Percentiles rank a stretch among this genome's conserved stretches.
Conservation (phyloP, 53 echinoderm and acorn worm genomes). For the Echinometra lucunter region DNA sequence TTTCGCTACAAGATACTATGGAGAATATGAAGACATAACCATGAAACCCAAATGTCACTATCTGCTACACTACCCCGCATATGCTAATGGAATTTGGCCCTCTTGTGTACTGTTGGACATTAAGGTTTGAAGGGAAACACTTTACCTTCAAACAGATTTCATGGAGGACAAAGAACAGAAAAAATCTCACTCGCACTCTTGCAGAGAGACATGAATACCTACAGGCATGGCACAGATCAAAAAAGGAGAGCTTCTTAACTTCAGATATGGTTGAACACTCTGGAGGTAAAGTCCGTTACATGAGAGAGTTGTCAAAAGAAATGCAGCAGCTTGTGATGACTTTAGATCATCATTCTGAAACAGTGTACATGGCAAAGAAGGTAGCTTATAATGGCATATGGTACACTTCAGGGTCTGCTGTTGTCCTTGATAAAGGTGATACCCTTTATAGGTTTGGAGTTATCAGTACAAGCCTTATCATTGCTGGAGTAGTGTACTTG, state of each 20-base stretch:
- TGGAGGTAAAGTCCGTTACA: background rate
- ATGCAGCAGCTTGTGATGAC: conserved; percentile 30
- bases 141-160: conserved; percentile 56
- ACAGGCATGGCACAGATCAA: conserved; percentile 19
- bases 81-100: conserved; percentile 60
- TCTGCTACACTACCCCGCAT: conserved; percentile 45
- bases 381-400: background rate
- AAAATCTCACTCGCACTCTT: conserved; percentile 58
- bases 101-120: conserved; percentile 66
- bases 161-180: conserved; percentile 60
- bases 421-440: background rate
- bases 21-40: conserved; percentile 60
- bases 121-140: conserved; percentile 62
- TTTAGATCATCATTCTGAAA: background rate
- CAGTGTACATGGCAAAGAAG: background rate
- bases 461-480: background rate
- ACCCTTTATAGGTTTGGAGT: background rate
- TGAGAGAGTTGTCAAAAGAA: conserved; percentile 39
- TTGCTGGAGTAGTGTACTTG: background rate
- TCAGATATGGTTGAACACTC: background rate
- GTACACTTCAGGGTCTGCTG: background rate
- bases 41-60: conserved; percentile 71
- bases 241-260: background rate
- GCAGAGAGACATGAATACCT: conserved; percentile 49
- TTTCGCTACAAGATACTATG: conserved; percentile 67